phyloP scores from a whole-genome alignment of 53 echinoderm and acorn worm genomes.

The Holothuria scabra region DNA sequence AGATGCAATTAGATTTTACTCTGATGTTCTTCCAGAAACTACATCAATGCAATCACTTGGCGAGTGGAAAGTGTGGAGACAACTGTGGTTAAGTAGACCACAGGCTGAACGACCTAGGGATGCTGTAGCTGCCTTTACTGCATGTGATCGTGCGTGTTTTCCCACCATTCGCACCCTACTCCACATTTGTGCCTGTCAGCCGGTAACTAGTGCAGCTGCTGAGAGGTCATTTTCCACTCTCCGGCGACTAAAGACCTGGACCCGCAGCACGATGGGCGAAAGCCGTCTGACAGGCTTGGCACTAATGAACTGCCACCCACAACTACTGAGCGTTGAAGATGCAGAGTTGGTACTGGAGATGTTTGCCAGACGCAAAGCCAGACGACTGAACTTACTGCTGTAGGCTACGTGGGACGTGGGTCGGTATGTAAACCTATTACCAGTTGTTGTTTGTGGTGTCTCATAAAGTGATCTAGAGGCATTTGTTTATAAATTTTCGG shows the following conservation, averaged over 20 bases:
- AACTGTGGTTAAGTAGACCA: not conserved
- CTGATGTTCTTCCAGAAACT: constrained; percentile 24
- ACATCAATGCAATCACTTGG: constrained; percentile 7
- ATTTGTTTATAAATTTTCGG: too few relatives aligned
- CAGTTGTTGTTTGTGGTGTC: too few relatives aligned
- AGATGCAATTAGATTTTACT: constrained; percentile 19
- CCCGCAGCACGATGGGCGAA: constrained; percentile 20
- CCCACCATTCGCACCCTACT: not conserved
- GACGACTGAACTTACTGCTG: constrained; percentile 10
- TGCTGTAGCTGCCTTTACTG: constrained; percentile 2
- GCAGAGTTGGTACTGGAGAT: constrained; percentile 9
- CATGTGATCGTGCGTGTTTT: not conserved
- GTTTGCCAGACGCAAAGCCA: constrained; percentile 21
- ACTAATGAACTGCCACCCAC: constrained; percentile 38
- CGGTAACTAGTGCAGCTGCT: not conserved
- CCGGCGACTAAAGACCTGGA: constrained; percentile 2
- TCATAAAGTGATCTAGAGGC: too few relatives aligned
- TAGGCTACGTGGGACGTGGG: not conserved
- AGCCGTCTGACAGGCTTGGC: constrained; percentile 25
- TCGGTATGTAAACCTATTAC: too few relatives aligned
- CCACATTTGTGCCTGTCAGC: constrained; percentile 24
- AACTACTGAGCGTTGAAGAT: not conserved
- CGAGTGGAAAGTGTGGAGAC: not conserved
- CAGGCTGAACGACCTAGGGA: not conserved
- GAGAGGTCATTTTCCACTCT: not conserved